These are phyloP conservation scores for Halcyon badia DNA, from an alignment of 2,797 vertebrate genomes.

Conservation along the genomic window DNA sequence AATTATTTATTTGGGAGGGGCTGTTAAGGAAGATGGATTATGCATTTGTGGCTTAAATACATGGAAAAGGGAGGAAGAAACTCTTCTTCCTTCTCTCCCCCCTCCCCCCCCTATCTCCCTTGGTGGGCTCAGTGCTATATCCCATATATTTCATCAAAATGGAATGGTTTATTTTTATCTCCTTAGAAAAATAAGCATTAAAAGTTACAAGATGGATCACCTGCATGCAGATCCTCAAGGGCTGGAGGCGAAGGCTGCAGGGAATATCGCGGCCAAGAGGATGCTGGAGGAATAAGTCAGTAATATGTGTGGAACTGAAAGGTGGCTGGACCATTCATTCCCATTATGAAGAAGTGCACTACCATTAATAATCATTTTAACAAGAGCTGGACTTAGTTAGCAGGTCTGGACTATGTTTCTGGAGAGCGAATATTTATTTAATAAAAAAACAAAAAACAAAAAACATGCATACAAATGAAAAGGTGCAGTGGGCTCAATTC, in stretches of 20 bases:
- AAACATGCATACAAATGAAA: not conserved
- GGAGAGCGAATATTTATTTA: slow-evolving; percentile 37
- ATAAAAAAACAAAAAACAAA: not conserved
- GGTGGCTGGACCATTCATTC: slow-evolving; percentile 40
- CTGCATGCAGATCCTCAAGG: not conserved
- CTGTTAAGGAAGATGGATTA: not conserved
- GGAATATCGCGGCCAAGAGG: not conserved
- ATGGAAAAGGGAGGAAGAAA: slow-evolving; percentile 8
- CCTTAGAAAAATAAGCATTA: slow-evolving; percentile 17
- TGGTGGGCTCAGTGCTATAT: not conserved
- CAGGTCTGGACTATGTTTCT: not conserved
- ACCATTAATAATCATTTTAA: slow-evolving; percentile 67
- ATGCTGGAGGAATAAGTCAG: slow-evolving; percentile 29
- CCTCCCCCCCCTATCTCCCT: not conserved
- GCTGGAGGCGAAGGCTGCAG: not conserved
- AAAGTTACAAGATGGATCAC: slow-evolving; percentile 35
- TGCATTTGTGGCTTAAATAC: slow-evolving; percentile 12
- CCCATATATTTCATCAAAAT: slow-evolving; percentile 19
- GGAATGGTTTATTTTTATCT: slow-evolving; percentile 35
- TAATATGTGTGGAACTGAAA: not conserved
- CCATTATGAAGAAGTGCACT: slow-evolving; percentile 27
- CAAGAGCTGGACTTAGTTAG: slow-evolving; percentile 26
- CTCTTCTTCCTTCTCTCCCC: not conserved
- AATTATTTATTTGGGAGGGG: slow-evolving; percentile 21
- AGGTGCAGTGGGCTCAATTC: not conserved